Percentiles rank a stretch among this genome's conserved stretches.
Conservation (phyloP, 2,888 invertebrate genomes). For the Apoda limacodes region DNA sequence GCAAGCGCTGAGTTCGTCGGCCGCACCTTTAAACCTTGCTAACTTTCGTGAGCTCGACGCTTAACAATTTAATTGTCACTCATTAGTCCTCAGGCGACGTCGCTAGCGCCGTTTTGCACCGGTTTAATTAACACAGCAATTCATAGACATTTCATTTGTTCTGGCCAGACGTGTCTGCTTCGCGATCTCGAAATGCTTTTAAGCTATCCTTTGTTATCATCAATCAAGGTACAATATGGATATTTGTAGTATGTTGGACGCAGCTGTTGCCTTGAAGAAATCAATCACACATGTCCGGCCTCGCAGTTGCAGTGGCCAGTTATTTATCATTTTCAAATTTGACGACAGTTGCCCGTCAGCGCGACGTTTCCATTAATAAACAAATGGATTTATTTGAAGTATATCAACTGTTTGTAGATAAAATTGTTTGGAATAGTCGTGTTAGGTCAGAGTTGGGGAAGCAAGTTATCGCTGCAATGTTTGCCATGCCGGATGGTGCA, state of each 20-base stretch:
- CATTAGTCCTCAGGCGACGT: slow-evolving; percentile 56
- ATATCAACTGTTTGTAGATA: no score
- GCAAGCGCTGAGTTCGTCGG: slow-evolving; percentile 41
- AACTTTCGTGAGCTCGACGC: slow-evolving; percentile 59
- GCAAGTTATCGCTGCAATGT: slow-evolving; percentile 45
- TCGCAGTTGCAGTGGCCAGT: slow-evolving; percentile 33
- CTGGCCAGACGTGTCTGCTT: no score
- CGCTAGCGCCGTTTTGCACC: slow-evolving; percentile 33
- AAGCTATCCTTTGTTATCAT: slow-evolving; percentile 37
- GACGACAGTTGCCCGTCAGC: slow-evolving; percentile 27
- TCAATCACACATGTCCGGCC: slow-evolving; percentile 48
- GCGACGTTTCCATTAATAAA: no score
- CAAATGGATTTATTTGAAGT: no score
- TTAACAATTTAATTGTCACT: slow-evolving; percentile 63
- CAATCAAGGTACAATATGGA: slow-evolving; percentile 35
- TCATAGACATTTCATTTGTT: slow-evolving; percentile 49
- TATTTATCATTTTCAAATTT: slow-evolving; percentile 47
- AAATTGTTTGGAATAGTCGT: no score
- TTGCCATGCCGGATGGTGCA: slow-evolving; percentile 51
- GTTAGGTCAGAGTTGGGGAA: slow-evolving; percentile 35
- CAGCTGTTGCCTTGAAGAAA: slow-evolving; percentile 45
- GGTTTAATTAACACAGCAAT: slow-evolving; percentile 43
- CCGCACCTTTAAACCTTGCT: slow-evolving; percentile 54
- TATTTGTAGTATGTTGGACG: slow-evolving; percentile 30
- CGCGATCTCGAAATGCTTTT: no score